A percentile compares a stretch with the other conserved stretches of the same genome.
Conservation (phyloP, 2,113 vertebrate species). For the Pomatostomus ruficeps region DNA sequence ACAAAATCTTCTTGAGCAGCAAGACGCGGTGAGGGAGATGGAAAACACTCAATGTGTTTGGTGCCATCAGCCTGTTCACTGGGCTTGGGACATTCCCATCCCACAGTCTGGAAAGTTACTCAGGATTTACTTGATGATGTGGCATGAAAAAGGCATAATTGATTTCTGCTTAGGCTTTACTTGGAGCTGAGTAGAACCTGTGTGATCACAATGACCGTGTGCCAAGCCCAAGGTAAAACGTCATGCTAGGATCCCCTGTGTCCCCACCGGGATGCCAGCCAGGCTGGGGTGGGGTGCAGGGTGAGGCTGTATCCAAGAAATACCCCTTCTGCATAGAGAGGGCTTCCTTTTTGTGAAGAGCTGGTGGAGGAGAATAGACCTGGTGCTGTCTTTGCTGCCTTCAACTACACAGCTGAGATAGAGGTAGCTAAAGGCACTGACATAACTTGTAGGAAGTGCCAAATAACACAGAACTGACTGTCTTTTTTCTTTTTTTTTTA, state of each 20-base stretch:
- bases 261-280: accelerated
- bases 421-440: not conserved
- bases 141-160: not conserved
- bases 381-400: not conserved
- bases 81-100: not conserved
- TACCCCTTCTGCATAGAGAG: not conserved
- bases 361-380: not conserved
- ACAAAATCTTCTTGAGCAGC: not conserved
- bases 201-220: accelerated
- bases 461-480: not conserved
- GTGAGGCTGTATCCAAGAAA: not conserved
- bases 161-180: not conserved
- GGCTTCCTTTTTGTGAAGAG: not conserved
- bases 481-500: not conserved
- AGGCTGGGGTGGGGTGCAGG: not conserved
- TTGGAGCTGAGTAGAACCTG: not conserved
- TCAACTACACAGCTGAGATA: not conserved
- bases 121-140: not conserved
- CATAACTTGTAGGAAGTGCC: not conserved
- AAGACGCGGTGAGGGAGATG: not conserved
- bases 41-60: not conserved
- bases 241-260: not conserved
- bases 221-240: not conserved
- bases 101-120: not conserved
- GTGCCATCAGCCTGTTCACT: not conserved